phyloP scores from a whole-genome alignment of 2,797 vertebrate species.

The Malurus splendens region DNA sequence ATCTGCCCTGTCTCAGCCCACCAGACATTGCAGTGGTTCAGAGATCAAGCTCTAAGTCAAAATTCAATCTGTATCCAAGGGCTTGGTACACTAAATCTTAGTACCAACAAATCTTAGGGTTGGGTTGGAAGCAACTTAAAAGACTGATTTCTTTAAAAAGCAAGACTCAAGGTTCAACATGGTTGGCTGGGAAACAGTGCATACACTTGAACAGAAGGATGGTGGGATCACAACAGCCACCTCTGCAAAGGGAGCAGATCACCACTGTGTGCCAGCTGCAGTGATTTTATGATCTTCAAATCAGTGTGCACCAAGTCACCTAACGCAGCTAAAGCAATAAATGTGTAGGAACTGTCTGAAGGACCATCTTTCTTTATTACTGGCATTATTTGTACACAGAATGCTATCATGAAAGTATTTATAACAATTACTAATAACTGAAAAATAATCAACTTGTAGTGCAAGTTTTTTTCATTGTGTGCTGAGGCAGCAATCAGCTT shows the following conservation, averaged over 20 bases:
- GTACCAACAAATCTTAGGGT: too few relatives aligned
- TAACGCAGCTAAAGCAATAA: not conserved
- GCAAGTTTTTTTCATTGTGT: not conserved
- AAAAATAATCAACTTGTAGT: not conserved
- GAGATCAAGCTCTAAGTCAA: not conserved
- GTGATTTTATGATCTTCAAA: not conserved
- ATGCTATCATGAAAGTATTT: not conserved
- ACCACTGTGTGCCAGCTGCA: not conserved
- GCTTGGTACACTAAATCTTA: not conserved
- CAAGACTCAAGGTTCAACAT: not conserved
- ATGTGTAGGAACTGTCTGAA: not conserved
- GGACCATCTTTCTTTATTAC: not conserved
- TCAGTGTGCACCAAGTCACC: rapidly evolving
- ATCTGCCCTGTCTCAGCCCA: not conserved
- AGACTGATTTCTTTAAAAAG: not conserved
- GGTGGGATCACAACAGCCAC: not conserved
- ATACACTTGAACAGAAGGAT: not conserved
- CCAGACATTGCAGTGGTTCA: rapidly evolving
- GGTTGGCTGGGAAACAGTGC: not conserved
- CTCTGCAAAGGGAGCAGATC: not conserved
- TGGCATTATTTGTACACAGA: not conserved
- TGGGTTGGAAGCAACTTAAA: not conserved
- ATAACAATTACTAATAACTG: not conserved
- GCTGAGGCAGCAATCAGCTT: not conserved
- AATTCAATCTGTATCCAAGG: not conserved